Evolutionary conservation across 1,140 invertebrate species (phyloP), one percentile per base, ranked within the genome.

Genomic region (Hypothenemus hampei): DNA sequence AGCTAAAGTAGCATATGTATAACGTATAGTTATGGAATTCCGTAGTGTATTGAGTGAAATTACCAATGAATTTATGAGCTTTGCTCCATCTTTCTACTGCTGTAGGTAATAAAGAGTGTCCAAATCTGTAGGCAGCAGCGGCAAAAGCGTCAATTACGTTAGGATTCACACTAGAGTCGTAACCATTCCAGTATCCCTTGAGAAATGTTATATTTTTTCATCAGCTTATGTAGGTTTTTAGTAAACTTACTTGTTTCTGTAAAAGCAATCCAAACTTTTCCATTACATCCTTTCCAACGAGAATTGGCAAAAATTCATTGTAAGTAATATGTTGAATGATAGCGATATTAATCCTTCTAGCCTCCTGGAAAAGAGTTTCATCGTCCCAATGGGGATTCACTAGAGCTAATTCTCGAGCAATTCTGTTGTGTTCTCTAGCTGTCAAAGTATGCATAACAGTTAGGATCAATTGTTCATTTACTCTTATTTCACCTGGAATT

Each of bases 361-460:
- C 75, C 76, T 97, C 93, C 77, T 97, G 92, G 77, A 88, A 98
- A 0, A 97, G 68, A 0, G 84, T 93, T 73, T 97, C 93, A 66
- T 97, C 93, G 66, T 94, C 88, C 93, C 93, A 96, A 65, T 95
- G 91, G 2, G 91, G 90, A 74, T 97, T 97, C 7, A 95, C 79
- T 41, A 81, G 75, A 0, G 82, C 78, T 23, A 96, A 70, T 18
- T 75, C 85, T 43, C 81, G 81, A 1, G 91, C 91, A 2, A 92
- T 73, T 48, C 90, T 77, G 69, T 96, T 96, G 68, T 96, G 91
- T 68, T 92, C 88, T 24, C 89, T 74, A 0, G 88, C 89, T 83
- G 93, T 86, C 1, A 96, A 68, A 0, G 91, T 93, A 71, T 94
- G 91, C 84, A 93, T 90, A 57, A 89, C 91, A 1, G 90, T 86